phyloP scores from a whole-genome alignment of 2,888 invertebrate genomes.

The Volucella bombylans region DNA sequence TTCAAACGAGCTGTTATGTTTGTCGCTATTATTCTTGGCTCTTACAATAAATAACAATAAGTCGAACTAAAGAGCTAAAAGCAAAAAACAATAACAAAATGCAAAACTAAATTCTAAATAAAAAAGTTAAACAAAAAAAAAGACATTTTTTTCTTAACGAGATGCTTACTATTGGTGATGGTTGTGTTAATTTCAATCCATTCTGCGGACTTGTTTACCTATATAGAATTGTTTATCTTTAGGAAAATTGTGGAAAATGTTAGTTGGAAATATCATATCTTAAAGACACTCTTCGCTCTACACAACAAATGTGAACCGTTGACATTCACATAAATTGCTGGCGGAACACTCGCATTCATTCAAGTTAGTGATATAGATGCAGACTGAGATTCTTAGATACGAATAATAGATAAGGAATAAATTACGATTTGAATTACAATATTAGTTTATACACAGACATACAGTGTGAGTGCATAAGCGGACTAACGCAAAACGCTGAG shows the following conservation, averaged over 20 bases:
- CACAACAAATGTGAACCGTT: conserved; percentile 4
- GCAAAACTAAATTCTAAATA: not conserved
- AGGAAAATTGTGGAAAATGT: conserved; percentile 18
- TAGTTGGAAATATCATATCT: not conserved
- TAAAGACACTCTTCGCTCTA: conserved; percentile 1
- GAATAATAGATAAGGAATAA: conserved; percentile 4
- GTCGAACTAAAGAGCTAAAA: conserved; percentile 3
- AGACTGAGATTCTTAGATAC: not conserved
- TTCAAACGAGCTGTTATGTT: conserved; percentile 49
- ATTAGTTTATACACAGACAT: no score
- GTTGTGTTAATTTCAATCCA: conserved; percentile 10
- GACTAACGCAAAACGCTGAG: no score
- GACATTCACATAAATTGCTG: not conserved
- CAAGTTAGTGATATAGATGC: not conserved
- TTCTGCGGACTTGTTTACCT: conserved; percentile 22
- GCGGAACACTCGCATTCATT: not conserved
- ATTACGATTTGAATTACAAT: not conserved
- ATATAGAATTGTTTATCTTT: conserved; percentile 37
- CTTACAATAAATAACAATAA: conserved; percentile 46
- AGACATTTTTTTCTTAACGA: conserved; percentile 36
- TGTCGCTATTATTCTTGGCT: conserved; percentile 30
- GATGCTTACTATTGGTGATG: conserved; percentile 19
- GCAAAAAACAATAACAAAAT: conserved; percentile 36
- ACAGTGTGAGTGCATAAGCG: no score
- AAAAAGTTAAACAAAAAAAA: conserved; percentile 5